Percentiles rank a stretch among this genome's conserved stretches.
phyloP scores from a whole-genome alignment of 2,888 invertebrate species.

The Oscheius onirici region DNA sequence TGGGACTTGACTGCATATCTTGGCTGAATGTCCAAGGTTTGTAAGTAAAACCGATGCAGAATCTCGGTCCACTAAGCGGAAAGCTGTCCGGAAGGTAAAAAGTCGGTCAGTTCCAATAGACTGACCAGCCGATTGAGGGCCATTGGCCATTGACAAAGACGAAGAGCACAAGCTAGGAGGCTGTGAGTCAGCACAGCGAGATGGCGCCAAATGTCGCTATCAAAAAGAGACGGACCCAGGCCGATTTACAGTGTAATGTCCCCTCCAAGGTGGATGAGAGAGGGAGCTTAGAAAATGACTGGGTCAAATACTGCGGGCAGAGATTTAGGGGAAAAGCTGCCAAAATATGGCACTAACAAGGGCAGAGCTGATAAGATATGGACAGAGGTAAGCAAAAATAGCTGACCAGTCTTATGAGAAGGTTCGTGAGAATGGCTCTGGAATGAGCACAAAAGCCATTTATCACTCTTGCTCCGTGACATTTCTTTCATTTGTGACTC shows the following conservation, averaged over 20 bases:
- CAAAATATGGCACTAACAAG: background rate
- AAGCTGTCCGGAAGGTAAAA: no score
- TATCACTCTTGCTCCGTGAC: no score
- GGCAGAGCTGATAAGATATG: background rate
- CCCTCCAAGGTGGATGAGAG: conserved; percentile 12
- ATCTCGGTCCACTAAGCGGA: no score
- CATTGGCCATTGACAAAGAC: background rate
- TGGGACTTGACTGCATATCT: no score
- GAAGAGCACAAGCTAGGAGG: background rate
- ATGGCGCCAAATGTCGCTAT: conserved; percentile 32
- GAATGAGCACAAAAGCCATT: no score
- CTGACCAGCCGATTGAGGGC: no score
- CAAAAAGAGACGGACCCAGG: conserved; percentile 29
- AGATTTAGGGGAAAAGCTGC: background rate
- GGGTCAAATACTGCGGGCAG: background rate
- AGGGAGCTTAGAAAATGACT: background rate
- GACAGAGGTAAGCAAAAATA: background rate
- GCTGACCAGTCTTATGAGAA: no score
- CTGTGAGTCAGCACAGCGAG: conserved; percentile 21
- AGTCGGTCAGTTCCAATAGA: no score
- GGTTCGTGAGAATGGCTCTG: no score
- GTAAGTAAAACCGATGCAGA: no score
- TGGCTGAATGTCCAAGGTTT: no score
- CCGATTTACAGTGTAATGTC: conserved; percentile 32
- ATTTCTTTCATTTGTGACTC: no score